Evolutionary conservation across 2,888 invertebrate genomes (phyloP), one percentile per base, ranked within the genome.

Genomic region (Argyra leucocephala): DNA sequence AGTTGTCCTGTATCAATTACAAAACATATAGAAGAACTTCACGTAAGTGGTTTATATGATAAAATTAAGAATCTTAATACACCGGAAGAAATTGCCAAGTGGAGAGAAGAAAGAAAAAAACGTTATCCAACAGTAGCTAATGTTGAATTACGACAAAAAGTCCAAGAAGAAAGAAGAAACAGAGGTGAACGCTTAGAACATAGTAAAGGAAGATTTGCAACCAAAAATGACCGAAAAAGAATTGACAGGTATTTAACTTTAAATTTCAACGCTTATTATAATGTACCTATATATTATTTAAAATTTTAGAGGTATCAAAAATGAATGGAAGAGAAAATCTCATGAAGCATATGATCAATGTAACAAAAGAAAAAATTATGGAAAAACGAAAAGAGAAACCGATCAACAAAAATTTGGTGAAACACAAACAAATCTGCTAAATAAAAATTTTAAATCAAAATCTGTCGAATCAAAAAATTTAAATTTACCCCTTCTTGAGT

Each of bases 1-100:
- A 93, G 91, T 4, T 89, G 91, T 75, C 85, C 88, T 4, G 87
- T 87, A 76, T 83, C 93, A 2, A 85, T 96, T 18, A 87, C 88
- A 67, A 87, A 87, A 71, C 96, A 96, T 75, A 85, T 91, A 70
- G 83, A 85, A 76, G 86, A 89, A 83, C 91, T 93, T 79, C 95
- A 96, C 78, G 83, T 84, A 7, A 86, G 88, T n/a, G 94, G 93
- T 0, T 78, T 94, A 22, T 95, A 88, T 73, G 85, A 88, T 64
- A 88, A 86, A 77, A 88, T 95, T 67, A 85, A 86, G 70, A 86
- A 88, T 70, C 74, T 89, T 7, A 85, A 88, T 68, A 88, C 89
- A 6, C 88, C 89, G 0, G 92, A 93, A 76, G 93, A 93, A 70
- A 88, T 94, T 66, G 81, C 86, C 37, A 90, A 89, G 76, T 96